Evolutionary conservation across 2,113 vertebrate species (phyloP).

Genomic region (Ia io): DNA sequence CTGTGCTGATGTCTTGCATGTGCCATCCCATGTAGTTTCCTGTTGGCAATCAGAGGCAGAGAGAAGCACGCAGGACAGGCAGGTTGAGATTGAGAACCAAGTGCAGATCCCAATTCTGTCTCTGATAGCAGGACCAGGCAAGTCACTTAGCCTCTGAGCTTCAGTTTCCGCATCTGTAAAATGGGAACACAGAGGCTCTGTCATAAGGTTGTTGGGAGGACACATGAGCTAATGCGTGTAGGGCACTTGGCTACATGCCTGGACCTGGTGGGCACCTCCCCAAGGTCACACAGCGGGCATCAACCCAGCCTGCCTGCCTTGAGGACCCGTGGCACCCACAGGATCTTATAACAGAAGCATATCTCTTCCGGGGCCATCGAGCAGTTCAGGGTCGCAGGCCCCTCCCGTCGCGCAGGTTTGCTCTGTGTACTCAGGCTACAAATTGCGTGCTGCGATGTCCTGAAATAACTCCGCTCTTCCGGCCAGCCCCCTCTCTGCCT

Average conservation of each 20-base stretch:
- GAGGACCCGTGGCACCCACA: not conserved
- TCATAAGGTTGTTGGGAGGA: not conserved
- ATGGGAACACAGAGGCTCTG: not conserved
- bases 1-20: not conserved
- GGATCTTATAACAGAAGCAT: not conserved
- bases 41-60: no score
- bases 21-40: not conserved
- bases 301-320: not conserved
- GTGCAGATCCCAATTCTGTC: not conserved
- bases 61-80: not conserved
- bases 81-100: not conserved
- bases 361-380: not conserved
- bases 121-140: not conserved
- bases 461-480: conserved; percentile 72
- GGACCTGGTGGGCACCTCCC: not conserved
- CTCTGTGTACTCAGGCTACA: conserved; percentile 27
- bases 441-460: conserved; percentile 45
- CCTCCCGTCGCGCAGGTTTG: not conserved
- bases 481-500: conserved; percentile 29
- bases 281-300: not conserved
- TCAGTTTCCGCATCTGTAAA: not conserved
- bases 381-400: not conserved
- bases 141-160: not conserved
- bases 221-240: not conserved
- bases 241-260: not conserved